Percentiles rank a stretch among this genome's conserved stretches.
Evolutionary conservation across 2,113 vertebrate species (phyloP).

Genomic region (Reinhardtius hippoglossoides): DNA sequence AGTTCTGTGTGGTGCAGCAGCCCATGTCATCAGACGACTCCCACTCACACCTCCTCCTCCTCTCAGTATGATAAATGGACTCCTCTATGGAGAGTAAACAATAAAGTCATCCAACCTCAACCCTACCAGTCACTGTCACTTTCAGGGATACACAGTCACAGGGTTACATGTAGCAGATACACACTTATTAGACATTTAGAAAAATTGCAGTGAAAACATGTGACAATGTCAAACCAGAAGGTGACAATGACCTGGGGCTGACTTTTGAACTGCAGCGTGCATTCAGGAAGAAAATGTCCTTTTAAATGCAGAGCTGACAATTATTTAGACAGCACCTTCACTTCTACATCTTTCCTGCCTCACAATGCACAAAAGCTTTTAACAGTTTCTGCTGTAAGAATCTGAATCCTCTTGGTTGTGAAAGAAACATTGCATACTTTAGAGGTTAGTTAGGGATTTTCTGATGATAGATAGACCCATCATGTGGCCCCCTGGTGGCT

Average conservation of each 20-base stretch:
- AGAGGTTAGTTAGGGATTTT: too few species aligned
- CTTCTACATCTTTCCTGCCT: too few species aligned
- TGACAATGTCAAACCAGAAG: conserved; percentile 17
- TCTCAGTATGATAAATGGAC: conserved; percentile 69
- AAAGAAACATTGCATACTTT: too few species aligned
- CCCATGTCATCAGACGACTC: conserved; percentile 57
- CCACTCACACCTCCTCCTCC: conserved; percentile 60
- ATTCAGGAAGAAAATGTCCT: not conserved
- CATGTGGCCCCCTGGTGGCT: not conserved
- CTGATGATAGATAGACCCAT: not conserved
- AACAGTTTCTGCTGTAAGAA: too few species aligned
- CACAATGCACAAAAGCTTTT: too few species aligned
- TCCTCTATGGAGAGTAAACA: conserved; percentile 69
- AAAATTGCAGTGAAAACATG: conserved; percentile 11
- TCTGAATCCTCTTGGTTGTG: too few species aligned
- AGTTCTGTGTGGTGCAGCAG: conserved; percentile 43
- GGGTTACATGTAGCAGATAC: conserved; percentile 34
- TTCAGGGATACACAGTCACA: conserved; percentile 41
- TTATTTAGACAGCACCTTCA: too few species aligned
- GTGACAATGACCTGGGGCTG: conserved; percentile 13
- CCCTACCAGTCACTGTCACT: conserved; percentile 59
- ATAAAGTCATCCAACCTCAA: conserved; percentile 66
- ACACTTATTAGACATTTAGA: conserved; percentile 44
- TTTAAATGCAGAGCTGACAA: too few species aligned
- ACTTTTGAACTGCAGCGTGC: not conserved